Evolutionary conservation across 2,113 vertebrate genomes (phyloP).

Genomic region (Cathartes aura): DNA sequence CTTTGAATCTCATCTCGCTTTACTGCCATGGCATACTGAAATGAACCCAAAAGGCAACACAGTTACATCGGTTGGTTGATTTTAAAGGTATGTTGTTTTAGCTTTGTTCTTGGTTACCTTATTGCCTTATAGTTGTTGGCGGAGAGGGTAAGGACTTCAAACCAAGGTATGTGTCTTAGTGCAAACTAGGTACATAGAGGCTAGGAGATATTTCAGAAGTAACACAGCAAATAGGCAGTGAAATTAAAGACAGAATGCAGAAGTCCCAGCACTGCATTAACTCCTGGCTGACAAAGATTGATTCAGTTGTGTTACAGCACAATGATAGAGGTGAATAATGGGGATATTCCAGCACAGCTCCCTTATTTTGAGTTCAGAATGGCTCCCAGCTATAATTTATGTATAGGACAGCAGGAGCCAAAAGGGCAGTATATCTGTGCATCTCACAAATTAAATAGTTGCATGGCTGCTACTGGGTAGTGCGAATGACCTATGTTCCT

Average conservation of each 20-base stretch:
- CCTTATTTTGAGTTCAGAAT: neutral
- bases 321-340: neutral
- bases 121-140: neutral
- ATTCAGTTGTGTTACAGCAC: neutral
- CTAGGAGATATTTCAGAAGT: neutral
- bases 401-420: neutral
- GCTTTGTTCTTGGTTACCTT: neutral
- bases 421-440: neutral
- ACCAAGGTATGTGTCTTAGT: neutral
- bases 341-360: neutral
- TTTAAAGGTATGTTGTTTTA: neutral
- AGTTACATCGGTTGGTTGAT: neutral
- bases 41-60: neutral
- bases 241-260: neutral
- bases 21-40: constrained; percentile 83
- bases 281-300: neutral
- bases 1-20: constrained; percentile 82
- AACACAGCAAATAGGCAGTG: neutral
- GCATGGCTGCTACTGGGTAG: neutral
- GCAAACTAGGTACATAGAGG: neutral
- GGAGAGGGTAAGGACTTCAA: neutral
- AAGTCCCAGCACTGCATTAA: neutral
- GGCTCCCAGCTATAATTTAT: neutral
- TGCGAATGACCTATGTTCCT: neutral
- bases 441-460: neutral